Evolutionary conservation across 1,140 invertebrate genomes (phyloP), one percentile per base, ranked within the genome.

Genomic region (Orius laevigatus): DNA sequence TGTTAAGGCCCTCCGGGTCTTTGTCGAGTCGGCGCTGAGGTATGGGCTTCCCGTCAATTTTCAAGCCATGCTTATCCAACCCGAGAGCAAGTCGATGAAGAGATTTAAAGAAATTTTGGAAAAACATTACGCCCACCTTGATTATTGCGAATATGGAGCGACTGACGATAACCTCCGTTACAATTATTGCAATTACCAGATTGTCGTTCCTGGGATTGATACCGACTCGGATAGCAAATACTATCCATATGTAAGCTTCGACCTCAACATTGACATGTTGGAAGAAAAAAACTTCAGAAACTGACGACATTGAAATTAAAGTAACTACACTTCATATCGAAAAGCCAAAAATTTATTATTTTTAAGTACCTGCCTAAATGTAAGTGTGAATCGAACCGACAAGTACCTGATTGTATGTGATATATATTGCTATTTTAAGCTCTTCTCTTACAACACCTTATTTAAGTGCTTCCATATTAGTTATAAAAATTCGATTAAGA

Each of bases 31-130:
- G 34, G 94, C 98, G 9, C 25, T 43, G n/a, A n/a, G n/a, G n/a
- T n/a, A n/a, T n/a, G 93, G 93, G 5, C 70, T 97, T 53, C 91
- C 92, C 12, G 91, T 96, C 19, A 98, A 98, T 73, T 98, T 98
- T 70, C 89, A 94, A 74, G 88, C 92, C 6, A 90, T 93, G 63
- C 67, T 98, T 48, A 71, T 98, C 59, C 81, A 91, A 58, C 93
- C 94, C 18, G 74, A 89, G 60, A 96, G 94, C 67, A 94, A 93
- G 64, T 79, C 76, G 53, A 73, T 74, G 44, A 95, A 94, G 68
- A 76, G 84, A 60, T 68, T 98, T 56, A 72, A 93, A 53, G 90
- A 96, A 63, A 79, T 86, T 55, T 70, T 99, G 46, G 89, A 94
- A 63, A 76, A 79, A 31, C 94, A 98, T 68, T 72, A 98, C 59